phyloP scores from a whole-genome alignment of 2,888 invertebrate genomes.

The Drosophila fulvimacula region DNA sequence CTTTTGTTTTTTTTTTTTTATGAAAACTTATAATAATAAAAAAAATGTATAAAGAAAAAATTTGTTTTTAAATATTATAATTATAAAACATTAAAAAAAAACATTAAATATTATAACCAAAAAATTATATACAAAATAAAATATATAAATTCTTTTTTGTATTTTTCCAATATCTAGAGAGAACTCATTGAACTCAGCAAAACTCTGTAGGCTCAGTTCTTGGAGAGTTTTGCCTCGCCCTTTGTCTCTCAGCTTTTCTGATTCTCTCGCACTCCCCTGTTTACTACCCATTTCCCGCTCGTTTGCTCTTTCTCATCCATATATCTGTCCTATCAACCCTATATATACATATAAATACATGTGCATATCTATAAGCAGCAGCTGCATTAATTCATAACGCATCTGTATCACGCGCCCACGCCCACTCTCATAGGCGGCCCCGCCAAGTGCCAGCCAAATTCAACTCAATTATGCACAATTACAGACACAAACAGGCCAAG shows the following conservation, averaged over 20 bases:
- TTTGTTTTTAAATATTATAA: too few species aligned
- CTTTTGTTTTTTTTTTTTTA: too few species aligned
- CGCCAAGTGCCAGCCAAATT: slow-evolving; percentile 51
- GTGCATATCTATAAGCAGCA: neutral
- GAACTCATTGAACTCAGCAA: too few species aligned
- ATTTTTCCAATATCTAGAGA: too few species aligned
- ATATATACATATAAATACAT: neutral
- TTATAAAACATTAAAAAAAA: too few species aligned
- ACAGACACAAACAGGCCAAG: slow-evolving; percentile 71
- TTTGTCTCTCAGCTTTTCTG: neutral
- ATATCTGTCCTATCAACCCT: neutral
- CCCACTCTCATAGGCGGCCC: slow-evolving; percentile 3
- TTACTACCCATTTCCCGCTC: neutral
- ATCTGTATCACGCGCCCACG: slow-evolving; percentile 2
- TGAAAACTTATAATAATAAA: too few species aligned
- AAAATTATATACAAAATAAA: too few species aligned
- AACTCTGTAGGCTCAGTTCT: neutral
- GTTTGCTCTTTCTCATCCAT: neutral
- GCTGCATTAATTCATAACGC: slow-evolving; percentile 12
- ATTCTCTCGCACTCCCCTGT: neutral
- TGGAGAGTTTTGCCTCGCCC: neutral
- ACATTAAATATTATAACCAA: too few species aligned
- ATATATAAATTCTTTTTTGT: too few species aligned
- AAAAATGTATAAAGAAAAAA: too few species aligned
- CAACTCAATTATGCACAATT: slow-evolving; percentile 78